Evolutionary conservation across 2,797 vertebrate species (phyloP), one percentile per base, ranked within the genome.

Genomic region (Coreius guichenoti): DNA sequence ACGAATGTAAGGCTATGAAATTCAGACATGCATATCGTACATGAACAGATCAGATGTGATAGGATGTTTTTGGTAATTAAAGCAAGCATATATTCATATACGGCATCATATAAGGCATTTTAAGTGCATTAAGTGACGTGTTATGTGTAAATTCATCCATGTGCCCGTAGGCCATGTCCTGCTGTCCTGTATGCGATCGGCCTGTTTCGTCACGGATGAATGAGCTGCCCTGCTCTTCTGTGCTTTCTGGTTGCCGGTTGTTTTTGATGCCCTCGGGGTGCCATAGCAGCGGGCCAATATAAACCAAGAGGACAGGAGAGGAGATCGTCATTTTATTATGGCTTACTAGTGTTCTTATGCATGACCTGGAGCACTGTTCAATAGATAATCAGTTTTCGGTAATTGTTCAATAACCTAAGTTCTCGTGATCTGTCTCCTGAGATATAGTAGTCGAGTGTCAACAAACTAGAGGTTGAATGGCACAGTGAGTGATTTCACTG

Each of bases 21-120:
- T 33, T 3, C 82, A 89, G 91, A 91, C 90, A 87, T 89, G 90
- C 39, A 63, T 72, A 13, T 65, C 45, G 45, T 73, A 91, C 91
- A 92, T 94, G 90, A 92, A 90, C 87, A 89, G 90, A 89, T 91
- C 90, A 79, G 84, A 92, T 94, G 91, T 93, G 92, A 95, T 94
- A 89, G 91, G 90, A 91, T 92, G 90, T 92, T 91, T 92, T 92
- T 93, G 94, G 94, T 94, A 93, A 94, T 93, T 94, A 93, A 95
- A 93, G 92, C 92, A 90, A n/a, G 93, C 90, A 90, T 93, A 89
- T 91, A 92, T 94, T 94, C 91, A 91, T 94, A 94, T 93, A 94
- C 93, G 92, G 91, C 89, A n/a, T 74, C 56, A 8, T 58, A 56
- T 36, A 69, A 17, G 43, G 49, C 61, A 8, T 63, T 39, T 26